Base-by-base conservation (phyloP, 2,113 vertebrate species). In the Osmerus eperlanus region DNA sequence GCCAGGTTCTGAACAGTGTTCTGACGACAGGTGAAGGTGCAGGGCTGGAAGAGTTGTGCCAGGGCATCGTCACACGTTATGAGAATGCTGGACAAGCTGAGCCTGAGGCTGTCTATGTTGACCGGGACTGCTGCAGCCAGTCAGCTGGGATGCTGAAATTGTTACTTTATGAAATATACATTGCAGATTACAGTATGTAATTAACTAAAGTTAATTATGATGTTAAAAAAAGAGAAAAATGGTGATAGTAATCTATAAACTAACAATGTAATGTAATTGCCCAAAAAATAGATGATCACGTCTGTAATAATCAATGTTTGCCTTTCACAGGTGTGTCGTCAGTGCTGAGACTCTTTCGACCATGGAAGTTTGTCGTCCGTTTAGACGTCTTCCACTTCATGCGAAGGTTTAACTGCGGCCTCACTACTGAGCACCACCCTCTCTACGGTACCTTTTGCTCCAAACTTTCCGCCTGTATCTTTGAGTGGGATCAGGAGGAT, bases 51-150 rank as follows among this genome's bases (percentile, higher is more conserved):
- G 78, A 78, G 0, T 12, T 82, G 59, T 78, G 80, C 23, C 76
- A 75, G 68, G 69, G 75, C 9, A 67, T 81, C 0, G 65, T 81
- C 2, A 41, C 13, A 3, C 11, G 67, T 0, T 85, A 80, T 52
- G 4, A 18, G 67, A 51, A 81, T 54, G 78, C 73, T 19, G 73
- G 70, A 0, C 56, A 79, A 23, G 28, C 74, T 41, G 59, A 83
- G 59, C 78, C 83, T 29, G 68, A 78, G 21, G 21, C 21, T 23
- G 1, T 23, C 21, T 23, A 23, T 23, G 21, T 1, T 5, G 75
- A 85, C 69, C 21, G 81, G 16, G 81, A 83, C 18, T 83, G 81
- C 65, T 83, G 81, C 77, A 85, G 73, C 8, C 7, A 63, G n/a
- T n/a, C n/a, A n/a, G n/a, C n/a, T n/a, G n/a, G n/a, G n/a, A n/a